A percentile compares a stretch with the other conserved stretches of the same genome.
Evolutionary conservation across 2,888 invertebrate species (phyloP).

Genomic region (Ecliptopera silaceata): DNA sequence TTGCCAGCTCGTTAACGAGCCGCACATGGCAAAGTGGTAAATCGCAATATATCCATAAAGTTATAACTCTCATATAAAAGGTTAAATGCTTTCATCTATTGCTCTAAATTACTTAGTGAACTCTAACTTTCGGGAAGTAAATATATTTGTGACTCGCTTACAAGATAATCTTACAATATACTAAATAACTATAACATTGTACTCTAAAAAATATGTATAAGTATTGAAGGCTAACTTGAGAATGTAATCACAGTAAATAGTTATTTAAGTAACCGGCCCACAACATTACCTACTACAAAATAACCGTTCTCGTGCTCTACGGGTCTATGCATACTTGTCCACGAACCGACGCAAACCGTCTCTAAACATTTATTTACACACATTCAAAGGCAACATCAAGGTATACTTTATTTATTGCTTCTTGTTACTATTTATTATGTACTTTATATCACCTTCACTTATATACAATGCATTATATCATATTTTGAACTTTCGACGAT

Average conservation of each 20-base stretch:
- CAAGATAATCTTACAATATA: constrained; percentile 70
- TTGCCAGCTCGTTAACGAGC: constrained; percentile 40
- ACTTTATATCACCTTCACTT: constrained; percentile 78
- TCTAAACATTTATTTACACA: constrained; percentile 70
- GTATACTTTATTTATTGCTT: constrained; percentile 83
- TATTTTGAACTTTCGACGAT: constrained; percentile 63
- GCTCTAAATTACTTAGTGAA: constrained; percentile 76
- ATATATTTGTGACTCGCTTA: constrained; percentile 82
- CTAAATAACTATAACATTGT: constrained; percentile 83
- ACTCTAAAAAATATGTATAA: constrained; percentile 84
- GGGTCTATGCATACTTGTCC: constrained; percentile 51
- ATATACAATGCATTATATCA: constrained; percentile 67
- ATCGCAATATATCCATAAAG: constrained; percentile 58
- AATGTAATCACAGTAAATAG: constrained; percentile 82
- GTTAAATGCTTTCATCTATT: constrained; percentile 78
- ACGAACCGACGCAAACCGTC: constrained; percentile 61
- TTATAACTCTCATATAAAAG: constrained; percentile 74
- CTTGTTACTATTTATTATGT: constrained; percentile 76
- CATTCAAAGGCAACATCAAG: constrained; percentile 80
- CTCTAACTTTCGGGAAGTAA: constrained; percentile 77
- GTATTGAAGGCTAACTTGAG: constrained; percentile 83
- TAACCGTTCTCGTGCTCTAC: constrained; percentile 61
- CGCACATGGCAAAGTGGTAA: constrained; percentile 44
- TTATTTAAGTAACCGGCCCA: constrained; percentile 81
- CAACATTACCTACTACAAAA: constrained; percentile 77